phyloP scores from a whole-genome alignment of 2,888 invertebrate genomes.

The Adelognathus sp. region DNA sequence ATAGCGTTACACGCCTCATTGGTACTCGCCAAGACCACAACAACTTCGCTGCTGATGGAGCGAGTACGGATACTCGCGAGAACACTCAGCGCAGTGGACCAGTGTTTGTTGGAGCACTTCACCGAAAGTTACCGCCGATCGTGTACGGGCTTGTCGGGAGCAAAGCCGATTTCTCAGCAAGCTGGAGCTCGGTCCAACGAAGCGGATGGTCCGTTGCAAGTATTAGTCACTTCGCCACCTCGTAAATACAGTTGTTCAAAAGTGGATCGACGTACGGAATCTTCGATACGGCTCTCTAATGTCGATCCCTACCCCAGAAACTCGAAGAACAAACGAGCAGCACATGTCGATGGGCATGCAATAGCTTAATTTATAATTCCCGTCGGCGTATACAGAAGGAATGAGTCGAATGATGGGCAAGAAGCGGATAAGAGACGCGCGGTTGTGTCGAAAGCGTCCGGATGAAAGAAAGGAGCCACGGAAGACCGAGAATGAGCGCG shows the following conservation, averaged over 20 bases:
- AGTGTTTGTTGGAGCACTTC: conserved; percentile 80
- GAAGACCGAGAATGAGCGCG: conserved; percentile 53
- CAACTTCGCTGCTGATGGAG: conserved; percentile 68
- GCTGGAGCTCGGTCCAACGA: background rate
- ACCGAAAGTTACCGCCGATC: conserved; percentile 74
- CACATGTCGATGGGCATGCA: conserved; percentile 73
- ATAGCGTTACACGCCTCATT: conserved; percentile 81
- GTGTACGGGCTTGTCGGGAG: conserved; percentile 22
- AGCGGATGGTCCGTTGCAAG: background rate
- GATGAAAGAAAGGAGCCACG: conserved; percentile 64
- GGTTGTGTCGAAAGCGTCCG: conserved; percentile 38
- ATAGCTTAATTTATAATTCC: conserved; percentile 80
- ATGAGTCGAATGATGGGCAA: conserved; percentile 38
- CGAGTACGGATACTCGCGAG: conserved; percentile 2
- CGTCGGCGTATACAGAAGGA: conserved; percentile 45
- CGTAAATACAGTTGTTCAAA: background rate
- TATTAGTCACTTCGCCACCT: conserved; percentile 27
- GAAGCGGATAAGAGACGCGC: conserved; percentile 29
- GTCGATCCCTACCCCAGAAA: conserved; percentile 1
- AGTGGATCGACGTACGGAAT: background rate
- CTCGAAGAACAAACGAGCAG: conserved; percentile 45
- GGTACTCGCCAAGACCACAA: conserved; percentile 79
- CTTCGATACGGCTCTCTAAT: background rate
- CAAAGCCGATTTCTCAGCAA: conserved; percentile 36
- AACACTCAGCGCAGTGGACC: conserved; percentile 66